These are phyloP conservation scores for Gymnocephalus cernua DNA, from an alignment of 2,113 vertebrate species.

Conservation along the genomic window DNA sequence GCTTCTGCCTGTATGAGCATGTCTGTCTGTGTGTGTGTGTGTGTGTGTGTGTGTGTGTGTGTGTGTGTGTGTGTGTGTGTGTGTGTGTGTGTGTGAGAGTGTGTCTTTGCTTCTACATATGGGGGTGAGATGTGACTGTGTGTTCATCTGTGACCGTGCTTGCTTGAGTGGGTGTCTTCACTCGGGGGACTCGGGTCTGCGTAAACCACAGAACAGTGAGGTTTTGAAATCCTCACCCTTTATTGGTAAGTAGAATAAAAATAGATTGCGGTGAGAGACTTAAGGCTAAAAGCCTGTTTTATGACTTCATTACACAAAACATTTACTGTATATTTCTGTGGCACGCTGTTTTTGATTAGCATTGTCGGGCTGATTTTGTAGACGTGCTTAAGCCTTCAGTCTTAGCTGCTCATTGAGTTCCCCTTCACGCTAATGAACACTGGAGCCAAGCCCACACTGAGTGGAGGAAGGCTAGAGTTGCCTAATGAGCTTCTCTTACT, in stretches of 20 bases:
- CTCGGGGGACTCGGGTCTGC: slow-evolving; percentile 59
- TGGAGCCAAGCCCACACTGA: slow-evolving; percentile 78
- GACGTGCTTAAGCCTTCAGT: slow-evolving; percentile 64
- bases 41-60: slow-evolving; percentile 11
- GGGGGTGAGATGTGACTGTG: slow-evolving; percentile 45
- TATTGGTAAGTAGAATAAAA: slow-evolving; percentile 78
- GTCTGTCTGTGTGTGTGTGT: slow-evolving; percentile 43
- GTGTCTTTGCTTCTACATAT: slow-evolving; percentile 16
- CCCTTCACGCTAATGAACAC: slow-evolving; percentile 76
- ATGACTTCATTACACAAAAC: slow-evolving; percentile 82
- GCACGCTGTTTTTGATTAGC: slow-evolving; percentile 79
- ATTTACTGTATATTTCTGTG: slow-evolving; percentile 79
- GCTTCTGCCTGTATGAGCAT: slow-evolving; percentile 69
- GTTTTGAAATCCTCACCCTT: slow-evolving; percentile 78
- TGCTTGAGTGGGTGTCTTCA: slow-evolving; percentile 68
- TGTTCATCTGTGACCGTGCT: slow-evolving; percentile 31
- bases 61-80: slow-evolving; percentile 14
- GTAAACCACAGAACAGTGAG: slow-evolving; percentile 71
- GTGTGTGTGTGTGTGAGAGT: slow-evolving; percentile 9
- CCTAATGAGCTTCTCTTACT: slow-evolving; percentile 80
- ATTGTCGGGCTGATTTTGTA: slow-evolving; percentile 68
- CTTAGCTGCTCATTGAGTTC: slow-evolving; percentile 74
- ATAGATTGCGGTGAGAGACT: slow-evolving; percentile 78
- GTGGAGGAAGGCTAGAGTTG: slow-evolving; percentile 71
- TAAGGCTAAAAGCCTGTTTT: slow-evolving; percentile 76